Evolutionary conservation across 1,140 invertebrate species (phyloP).

Genomic region (Plectrocnemia conspersa): DNA sequence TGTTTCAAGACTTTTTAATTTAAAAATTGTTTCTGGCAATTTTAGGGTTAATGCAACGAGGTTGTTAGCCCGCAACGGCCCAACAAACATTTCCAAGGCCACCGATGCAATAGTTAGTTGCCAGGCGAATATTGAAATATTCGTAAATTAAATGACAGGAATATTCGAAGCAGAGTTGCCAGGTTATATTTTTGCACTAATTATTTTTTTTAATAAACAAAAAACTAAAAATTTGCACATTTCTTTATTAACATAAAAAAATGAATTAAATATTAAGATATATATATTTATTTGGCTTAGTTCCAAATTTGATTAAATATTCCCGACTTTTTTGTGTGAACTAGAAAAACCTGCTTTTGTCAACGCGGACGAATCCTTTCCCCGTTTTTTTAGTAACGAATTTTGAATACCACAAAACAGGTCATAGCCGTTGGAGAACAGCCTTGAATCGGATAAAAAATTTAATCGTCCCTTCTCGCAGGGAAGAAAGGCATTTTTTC

Average conservation of each 20-base stretch:
- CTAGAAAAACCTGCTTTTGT: too few species aligned
- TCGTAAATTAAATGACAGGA: conserved; percentile 19
- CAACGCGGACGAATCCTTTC: conserved; percentile 1
- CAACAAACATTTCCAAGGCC: conserved; percentile 33
- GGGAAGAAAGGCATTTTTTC: conserved; percentile 14
- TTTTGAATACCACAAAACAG: conserved; percentile 11
- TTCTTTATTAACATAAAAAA: too few species aligned
- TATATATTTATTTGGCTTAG: too few species aligned
- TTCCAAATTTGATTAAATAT: too few species aligned
- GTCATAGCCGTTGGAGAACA: background rate
- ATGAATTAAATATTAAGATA: too few species aligned
- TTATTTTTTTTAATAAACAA: background rate
- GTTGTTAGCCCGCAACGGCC: conserved; percentile 32
- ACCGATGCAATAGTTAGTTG: conserved; percentile 28
- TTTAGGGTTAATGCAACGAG: conserved; percentile 28
- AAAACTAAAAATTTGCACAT: background rate
- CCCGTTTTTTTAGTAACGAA: conserved; percentile 2
- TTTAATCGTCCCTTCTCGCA: conserved; percentile 1
- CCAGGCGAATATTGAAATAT: conserved; percentile 31
- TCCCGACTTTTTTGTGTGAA: too few species aligned
- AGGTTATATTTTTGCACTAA: too few species aligned
- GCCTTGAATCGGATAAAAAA: conserved; percentile 16
- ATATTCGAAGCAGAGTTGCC: background rate
- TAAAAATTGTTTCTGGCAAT: background rate
- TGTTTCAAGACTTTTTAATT: too few species aligned